Conservation (phyloP, 2,113 vertebrate genomes). For the Morphnarchus princeps region DNA sequence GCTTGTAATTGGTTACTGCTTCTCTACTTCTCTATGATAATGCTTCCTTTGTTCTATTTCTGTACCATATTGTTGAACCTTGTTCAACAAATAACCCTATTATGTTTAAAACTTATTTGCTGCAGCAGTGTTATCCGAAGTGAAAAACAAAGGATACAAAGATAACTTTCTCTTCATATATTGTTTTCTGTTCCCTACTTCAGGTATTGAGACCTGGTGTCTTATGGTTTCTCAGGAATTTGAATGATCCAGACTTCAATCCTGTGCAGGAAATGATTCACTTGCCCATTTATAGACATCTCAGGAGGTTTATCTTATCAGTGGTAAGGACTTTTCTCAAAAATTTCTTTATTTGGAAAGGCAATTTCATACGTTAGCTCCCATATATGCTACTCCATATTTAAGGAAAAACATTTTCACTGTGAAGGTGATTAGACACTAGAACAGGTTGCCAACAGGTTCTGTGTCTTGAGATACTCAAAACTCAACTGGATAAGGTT, state of each 20-base stretch:
- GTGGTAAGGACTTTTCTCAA: conserved; percentile 79
- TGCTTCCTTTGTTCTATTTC: not conserved
- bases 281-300: conserved; percentile 92
- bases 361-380: not conserved
- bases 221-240: conserved; percentile 96
- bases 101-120: not conserved
- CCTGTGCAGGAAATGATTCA: conserved; percentile 99
- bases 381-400: not conserved
- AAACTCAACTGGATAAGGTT: not conserved
- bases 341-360: not conserved
- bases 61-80: not conserved
- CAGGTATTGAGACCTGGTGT: conserved; percentile 95
- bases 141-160: not conserved
- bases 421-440: not conserved
- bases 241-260: conserved; percentile 97
- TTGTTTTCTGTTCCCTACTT: conserved; percentile 24
- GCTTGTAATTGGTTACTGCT: not conserved
- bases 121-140: not conserved
- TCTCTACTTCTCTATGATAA: not conserved
- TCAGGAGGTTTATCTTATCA: conserved; percentile 93
- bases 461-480: not conserved
- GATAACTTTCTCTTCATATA: not conserved
- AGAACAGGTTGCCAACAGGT: not conserved
- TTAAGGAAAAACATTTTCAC: not conserved
- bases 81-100: not conserved